Conservation (phyloP, 2,113 vertebrate species). For the Leucosticte australis region DNA sequence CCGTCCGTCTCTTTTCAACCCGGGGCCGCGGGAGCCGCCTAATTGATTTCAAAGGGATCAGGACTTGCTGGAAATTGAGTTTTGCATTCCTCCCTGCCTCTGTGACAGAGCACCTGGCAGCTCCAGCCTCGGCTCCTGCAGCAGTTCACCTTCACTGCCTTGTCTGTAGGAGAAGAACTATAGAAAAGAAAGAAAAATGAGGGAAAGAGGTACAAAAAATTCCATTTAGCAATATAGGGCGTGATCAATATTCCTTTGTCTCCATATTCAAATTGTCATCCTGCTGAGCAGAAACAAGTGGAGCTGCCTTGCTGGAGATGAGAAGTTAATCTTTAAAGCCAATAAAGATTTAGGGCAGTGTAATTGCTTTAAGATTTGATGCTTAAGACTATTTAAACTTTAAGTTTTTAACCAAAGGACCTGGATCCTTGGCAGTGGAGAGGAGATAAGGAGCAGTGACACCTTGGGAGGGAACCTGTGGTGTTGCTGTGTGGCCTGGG, state of each 20-base stretch:
- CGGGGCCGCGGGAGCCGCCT: background rate
- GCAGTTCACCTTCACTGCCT: background rate
- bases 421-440: background rate
- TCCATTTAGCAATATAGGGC: fast-evolving
- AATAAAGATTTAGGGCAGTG: background rate
- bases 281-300: background rate
- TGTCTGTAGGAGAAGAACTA: background rate
- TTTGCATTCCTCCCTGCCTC: background rate
- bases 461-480: fast-evolving
- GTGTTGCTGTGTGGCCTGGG: background rate
- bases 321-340: slow-evolving; percentile 11
- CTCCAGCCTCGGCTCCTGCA: background rate
- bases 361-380: background rate
- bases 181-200: background rate
- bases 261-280: background rate
- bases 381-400: background rate
- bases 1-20: background rate
- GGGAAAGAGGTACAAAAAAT: background rate
- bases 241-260: background rate
- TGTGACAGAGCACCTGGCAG: background rate
- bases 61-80: background rate
- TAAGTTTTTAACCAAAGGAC: background rate
- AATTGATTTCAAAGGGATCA: slow-evolving; percentile 34
- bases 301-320: background rate
- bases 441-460: background rate